Conservation (phyloP, 2,888 invertebrate species). For the Pheosia gnoma region DNA sequence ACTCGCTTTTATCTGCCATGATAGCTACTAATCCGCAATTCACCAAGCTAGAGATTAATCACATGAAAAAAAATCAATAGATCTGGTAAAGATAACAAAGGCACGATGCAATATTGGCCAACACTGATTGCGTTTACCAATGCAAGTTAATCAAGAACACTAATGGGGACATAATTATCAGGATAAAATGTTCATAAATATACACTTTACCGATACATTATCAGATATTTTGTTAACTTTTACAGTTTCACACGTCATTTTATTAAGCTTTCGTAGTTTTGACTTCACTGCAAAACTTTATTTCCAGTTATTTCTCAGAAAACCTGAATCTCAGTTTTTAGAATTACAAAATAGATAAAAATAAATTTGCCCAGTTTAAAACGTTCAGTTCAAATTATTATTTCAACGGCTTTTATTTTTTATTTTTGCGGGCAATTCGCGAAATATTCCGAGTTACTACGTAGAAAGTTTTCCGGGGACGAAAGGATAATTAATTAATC, state of each 20-base stretch:
- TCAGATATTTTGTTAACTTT: too few relatives aligned
- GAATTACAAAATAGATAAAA: not conserved
- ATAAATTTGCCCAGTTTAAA: not conserved
- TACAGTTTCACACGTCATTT: too few relatives aligned
- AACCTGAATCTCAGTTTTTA: too few relatives aligned
- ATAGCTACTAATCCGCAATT: too few relatives aligned
- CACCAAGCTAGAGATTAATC: too few relatives aligned
- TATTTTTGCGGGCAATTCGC: not conserved
- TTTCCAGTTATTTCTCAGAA: too few relatives aligned
- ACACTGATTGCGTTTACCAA: not conserved
- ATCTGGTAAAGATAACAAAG: not conserved
- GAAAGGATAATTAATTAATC: conserved; percentile 34
- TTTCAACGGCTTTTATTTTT: not conserved
- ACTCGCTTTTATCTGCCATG: too few relatives aligned
- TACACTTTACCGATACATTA: too few relatives aligned
- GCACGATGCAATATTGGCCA: not conserved
- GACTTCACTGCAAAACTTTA: too few relatives aligned
- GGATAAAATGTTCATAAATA: too few relatives aligned
- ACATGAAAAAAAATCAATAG: not conserved
- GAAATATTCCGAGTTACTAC: conserved; percentile 3
- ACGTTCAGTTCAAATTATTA: not conserved
- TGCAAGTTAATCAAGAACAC: too few relatives aligned
- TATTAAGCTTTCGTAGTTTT: too few relatives aligned
- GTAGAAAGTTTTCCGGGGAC: conserved; percentile 13
- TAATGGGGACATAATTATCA: not conserved